These are phyloP conservation scores for Cossypha dichroa DNA, from an alignment of 2,797 vertebrate genomes.

Conservation along the genomic window DNA sequence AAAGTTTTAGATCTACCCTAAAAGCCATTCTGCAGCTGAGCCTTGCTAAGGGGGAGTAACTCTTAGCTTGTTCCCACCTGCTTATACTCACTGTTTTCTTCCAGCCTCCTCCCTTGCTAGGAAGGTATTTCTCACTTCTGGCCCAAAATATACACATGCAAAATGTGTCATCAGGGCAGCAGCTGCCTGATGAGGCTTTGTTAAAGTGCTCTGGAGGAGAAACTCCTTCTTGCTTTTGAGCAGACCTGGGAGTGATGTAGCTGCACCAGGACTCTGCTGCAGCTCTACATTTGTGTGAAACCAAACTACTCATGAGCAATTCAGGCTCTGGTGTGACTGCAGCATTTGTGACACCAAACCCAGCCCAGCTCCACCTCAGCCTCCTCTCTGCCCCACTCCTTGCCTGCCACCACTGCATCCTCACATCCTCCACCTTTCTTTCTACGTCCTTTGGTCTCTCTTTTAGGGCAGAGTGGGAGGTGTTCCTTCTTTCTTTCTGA, in stretches of 20 bases:
- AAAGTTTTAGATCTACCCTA: conserved; percentile 26
- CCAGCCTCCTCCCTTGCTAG: background rate
- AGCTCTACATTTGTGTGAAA: background rate
- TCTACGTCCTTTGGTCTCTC: fast-evolving
- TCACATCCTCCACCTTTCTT: background rate
- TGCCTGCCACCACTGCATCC: background rate
- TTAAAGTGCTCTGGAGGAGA: background rate
- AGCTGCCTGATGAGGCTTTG: background rate
- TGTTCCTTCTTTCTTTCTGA: background rate
- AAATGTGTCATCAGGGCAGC: fast-evolving
- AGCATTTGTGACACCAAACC: background rate
- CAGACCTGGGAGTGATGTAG: background rate
- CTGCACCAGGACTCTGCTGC: fast-evolving
- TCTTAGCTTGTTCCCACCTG: background rate
- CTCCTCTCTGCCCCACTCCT: background rate
- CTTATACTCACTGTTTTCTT: background rate
- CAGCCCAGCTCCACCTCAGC: background rate
- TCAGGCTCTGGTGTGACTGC: background rate
- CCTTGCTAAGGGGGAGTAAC: background rate
- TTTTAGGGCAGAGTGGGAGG: background rate
- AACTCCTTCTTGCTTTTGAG: background rate
- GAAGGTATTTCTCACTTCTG: background rate
- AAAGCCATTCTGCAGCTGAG: conserved; percentile 22
- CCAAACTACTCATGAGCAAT: background rate
- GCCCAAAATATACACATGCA: background rate